Evolutionary conservation across 2,797 vertebrate genomes (phyloP).

Genomic region (Alfaro cultratus): DNA sequence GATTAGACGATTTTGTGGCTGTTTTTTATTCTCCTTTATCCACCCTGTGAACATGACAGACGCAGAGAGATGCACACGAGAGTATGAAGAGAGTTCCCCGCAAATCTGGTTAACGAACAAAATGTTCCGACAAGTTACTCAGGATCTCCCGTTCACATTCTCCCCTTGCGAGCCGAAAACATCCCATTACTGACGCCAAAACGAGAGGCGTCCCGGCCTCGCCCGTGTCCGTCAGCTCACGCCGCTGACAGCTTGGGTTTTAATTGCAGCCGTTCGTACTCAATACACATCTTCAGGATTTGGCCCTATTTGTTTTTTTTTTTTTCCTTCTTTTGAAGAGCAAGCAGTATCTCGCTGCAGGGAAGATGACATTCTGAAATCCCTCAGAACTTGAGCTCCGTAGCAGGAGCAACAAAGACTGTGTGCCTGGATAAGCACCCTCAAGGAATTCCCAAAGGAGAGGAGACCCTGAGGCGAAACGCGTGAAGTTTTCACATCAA

Average conservation of each 20-base stretch:
- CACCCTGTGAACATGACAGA: constrained; percentile 40
- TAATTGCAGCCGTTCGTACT: constrained; percentile 29
- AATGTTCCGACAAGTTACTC: constrained; percentile 38
- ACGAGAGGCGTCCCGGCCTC: background rate
- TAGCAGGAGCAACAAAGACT: constrained; percentile 42
- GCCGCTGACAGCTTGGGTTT: constrained; percentile 49
- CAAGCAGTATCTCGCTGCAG: constrained; percentile 43
- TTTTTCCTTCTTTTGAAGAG: constrained; percentile 20
- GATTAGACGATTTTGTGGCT: constrained; percentile 59
- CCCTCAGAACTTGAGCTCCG: constrained; percentile 41
- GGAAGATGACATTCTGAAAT: constrained; percentile 58
- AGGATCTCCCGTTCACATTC: background rate
- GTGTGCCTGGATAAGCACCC: constrained; percentile 31
- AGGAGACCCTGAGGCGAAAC: constrained; percentile 27
- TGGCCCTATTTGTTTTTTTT: background rate
- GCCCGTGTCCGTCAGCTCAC: constrained; percentile 23
- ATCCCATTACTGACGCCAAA: constrained; percentile 17
- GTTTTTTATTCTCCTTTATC: constrained; percentile 37
- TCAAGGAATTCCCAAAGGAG: constrained; percentile 17
- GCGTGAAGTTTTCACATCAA: constrained; percentile 38
- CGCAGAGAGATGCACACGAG: constrained; percentile 21
- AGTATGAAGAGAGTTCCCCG: constrained; percentile 23
- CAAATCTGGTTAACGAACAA: constrained; percentile 43
- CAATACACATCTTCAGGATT: constrained; percentile 22
- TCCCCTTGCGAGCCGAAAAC: background rate